These are phyloP conservation scores for Cossypha heuglini DNA, from an alignment of 2,797 vertebrate species.

Conservation along the genomic window DNA sequence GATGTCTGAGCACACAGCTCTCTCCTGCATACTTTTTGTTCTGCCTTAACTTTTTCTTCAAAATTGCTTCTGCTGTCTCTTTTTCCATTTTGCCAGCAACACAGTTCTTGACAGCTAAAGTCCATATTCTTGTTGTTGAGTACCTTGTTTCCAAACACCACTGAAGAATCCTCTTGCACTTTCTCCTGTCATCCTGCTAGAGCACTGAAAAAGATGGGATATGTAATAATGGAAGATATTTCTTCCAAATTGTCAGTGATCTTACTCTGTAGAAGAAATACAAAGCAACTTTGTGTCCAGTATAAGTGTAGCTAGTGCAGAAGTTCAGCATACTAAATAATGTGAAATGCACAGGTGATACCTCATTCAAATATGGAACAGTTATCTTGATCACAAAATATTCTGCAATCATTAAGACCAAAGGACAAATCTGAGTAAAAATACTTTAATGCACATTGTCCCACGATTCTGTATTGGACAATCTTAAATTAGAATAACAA, in stretches of 20 bases:
- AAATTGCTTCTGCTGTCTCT: not conserved
- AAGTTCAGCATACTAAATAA: not conserved
- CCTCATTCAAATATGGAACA: not conserved
- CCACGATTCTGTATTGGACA: not conserved
- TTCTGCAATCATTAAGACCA: not conserved
- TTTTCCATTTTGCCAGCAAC: not conserved
- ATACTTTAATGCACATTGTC: not conserved
- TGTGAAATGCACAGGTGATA: not conserved
- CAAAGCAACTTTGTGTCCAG: not conserved
- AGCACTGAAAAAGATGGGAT: not conserved
- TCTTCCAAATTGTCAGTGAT: not conserved
- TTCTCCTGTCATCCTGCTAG: not conserved
- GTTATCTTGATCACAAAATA: not conserved
- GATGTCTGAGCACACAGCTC: not conserved
- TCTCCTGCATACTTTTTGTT: not conserved
- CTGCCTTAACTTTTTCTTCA: not conserved
- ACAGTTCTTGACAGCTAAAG: not conserved
- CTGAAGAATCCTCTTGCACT: not conserved
- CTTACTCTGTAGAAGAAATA: not conserved
- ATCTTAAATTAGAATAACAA: constrained; percentile 12
- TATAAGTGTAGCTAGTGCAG: not conserved
- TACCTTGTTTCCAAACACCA: not conserved
- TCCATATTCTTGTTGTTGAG: accelerated
- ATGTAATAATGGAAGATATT: not conserved
- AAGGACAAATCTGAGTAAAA: not conserved